These are phyloP conservation scores for Pantherophis guttatus DNA, from an alignment of 2,113 vertebrate species.

Conservation along the genomic window DNA sequence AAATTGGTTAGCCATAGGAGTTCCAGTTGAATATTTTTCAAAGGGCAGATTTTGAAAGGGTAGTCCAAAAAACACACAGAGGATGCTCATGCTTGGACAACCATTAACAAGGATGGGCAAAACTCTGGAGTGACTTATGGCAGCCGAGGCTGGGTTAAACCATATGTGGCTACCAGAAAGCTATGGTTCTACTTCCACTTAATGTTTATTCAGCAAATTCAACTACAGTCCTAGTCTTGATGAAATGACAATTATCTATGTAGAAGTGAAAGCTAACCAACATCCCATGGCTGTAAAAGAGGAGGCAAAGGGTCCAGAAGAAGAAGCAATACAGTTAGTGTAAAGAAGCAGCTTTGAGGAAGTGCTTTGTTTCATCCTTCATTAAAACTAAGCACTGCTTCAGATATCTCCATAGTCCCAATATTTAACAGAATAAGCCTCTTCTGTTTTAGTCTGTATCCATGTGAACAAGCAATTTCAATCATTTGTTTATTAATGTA, in stretches of 20 bases:
- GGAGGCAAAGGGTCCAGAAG: not conserved
- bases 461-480: not conserved
- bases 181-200: not conserved
- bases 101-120: not conserved
- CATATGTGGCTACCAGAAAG: not conserved
- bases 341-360: not conserved
- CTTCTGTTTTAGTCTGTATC: not conserved
- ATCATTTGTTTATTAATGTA: not conserved
- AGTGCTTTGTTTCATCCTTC: not conserved
- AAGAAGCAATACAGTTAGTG: not conserved
- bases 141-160: not conserved
- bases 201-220: not conserved
- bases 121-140: not conserved
- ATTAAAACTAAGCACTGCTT: not conserved
- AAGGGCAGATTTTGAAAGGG: not conserved
- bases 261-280: not conserved
- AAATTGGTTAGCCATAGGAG: not conserved
- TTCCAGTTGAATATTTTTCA: not conserved
- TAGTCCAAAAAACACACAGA: not conserved
- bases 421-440: not conserved
- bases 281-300: not conserved
- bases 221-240: not conserved
- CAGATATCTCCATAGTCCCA: not conserved
- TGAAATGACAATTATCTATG: not conserved
- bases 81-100: not conserved